Percentiles rank a stretch among this genome's conserved stretches.
These are phyloP conservation scores for Euzetes globulus DNA, from an alignment of 2,888 invertebrate species.

Conservation along the genomic window DNA sequence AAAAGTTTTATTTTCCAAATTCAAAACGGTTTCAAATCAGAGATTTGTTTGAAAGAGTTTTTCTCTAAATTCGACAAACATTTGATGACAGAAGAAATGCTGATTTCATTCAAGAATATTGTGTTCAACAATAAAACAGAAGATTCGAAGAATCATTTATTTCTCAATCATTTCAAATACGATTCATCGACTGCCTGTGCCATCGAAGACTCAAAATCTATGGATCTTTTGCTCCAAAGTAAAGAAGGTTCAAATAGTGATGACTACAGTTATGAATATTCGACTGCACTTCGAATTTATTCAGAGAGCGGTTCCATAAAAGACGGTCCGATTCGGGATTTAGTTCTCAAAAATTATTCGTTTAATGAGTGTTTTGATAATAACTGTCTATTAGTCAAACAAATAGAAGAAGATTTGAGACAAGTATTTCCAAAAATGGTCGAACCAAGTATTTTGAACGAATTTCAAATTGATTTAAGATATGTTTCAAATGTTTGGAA, in stretches of 20 bases:
- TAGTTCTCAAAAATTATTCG: neutral
- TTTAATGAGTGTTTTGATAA: neutral
- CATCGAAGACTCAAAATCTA: neutral
- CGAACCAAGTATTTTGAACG: neutral
- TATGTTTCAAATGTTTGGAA: slow-evolving; percentile 13
- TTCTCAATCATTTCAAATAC: slow-evolving; percentile 7
- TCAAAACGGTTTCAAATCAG: neutral
- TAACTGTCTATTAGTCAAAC: neutral
- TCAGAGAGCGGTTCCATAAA: slow-evolving; percentile 6
- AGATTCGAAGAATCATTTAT: neutral
- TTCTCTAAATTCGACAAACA: neutral
- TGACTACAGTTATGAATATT: neutral
- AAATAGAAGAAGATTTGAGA: neutral
- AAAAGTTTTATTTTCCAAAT: neutral
- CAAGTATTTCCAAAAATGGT: neutral
- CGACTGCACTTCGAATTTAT: slow-evolving; percentile 18
- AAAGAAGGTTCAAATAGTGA: neutral
- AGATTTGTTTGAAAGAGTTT: slow-evolving; percentile 2
- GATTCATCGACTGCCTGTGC: slow-evolving; percentile 6
- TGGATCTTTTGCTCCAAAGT: neutral
- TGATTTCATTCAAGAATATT: neutral
- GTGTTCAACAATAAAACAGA: neutral
- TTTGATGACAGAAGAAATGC: neutral
- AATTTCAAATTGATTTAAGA: slow-evolving; percentile 33
- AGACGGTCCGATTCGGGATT: slow-evolving; percentile 15